Conservation (phyloP, 1,140 invertebrate genomes). For the Euura saliciscinereae region DNA sequence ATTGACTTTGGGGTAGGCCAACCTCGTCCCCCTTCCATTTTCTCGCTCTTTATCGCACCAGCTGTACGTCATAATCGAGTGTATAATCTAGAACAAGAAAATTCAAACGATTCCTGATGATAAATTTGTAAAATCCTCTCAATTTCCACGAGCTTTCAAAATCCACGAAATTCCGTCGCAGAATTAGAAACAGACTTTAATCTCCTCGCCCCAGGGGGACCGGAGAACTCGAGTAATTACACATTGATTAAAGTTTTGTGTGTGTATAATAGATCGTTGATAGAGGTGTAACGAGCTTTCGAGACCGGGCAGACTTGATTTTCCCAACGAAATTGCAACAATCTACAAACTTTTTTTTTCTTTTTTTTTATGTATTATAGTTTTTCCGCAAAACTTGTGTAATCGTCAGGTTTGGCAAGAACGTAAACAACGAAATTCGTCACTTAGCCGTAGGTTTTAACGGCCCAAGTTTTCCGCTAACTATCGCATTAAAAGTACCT, state of each 20-base stretch:
- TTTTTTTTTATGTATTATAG: background rate
- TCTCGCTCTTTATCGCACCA: no score
- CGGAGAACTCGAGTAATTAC: background rate
- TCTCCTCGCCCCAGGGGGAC: background rate
- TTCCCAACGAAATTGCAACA: background rate
- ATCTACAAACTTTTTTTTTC: background rate
- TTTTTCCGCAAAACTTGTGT: background rate
- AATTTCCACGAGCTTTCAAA: no score
- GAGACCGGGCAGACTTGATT: background rate
- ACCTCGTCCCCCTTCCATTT: no score
- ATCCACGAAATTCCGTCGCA: no score
- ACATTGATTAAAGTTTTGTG: slow-evolving; percentile 19
- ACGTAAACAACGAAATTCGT: background rate
- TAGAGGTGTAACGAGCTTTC: slow-evolving; percentile 18
- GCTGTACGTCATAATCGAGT: no score
- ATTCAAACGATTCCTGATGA: no score
- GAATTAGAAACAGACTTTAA: background rate
- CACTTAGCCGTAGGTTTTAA: slow-evolving; percentile 9
- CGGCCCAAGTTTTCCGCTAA: slow-evolving; percentile 15
- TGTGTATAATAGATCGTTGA: slow-evolving; percentile 17
- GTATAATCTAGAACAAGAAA: no score
- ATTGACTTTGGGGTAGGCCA: slow-evolving; percentile 26
- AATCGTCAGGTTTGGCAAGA: background rate
- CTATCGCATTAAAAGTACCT: slow-evolving; percentile 23
- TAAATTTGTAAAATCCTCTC: no score